These are phyloP conservation scores for Corythornis vintsioides DNA, from an alignment of 2,113 vertebrate species.

Conservation along the genomic window DNA sequence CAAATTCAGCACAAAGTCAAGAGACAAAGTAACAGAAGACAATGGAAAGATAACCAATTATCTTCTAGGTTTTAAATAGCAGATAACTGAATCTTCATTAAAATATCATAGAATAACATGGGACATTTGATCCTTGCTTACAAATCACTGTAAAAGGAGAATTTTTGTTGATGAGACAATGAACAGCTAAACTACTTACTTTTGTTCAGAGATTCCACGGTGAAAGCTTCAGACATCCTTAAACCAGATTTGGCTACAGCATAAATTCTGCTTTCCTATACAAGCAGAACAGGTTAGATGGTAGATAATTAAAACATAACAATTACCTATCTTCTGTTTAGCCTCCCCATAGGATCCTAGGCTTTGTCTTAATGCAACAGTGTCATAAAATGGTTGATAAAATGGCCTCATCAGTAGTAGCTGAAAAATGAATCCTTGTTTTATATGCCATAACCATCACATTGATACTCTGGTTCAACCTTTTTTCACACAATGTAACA, in stretches of 20 bases:
- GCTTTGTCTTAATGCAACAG: neutral
- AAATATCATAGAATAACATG: neutral
- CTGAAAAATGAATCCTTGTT: neutral
- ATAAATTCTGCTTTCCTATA: slow-evolving; percentile 96
- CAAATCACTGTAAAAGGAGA: neutral
- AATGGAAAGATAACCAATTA: neutral
- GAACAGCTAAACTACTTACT: slow-evolving; percentile 77
- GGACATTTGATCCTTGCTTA: neutral
- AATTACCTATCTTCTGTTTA: neutral
- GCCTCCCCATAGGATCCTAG: neutral
- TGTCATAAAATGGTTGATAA: neutral
- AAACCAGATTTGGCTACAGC: slow-evolving; percentile 96
- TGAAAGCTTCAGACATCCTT: slow-evolving; percentile 90
- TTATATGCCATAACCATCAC: neutral
- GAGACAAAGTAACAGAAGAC: neutral
- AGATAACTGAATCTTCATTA: neutral
- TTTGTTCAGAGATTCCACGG: slow-evolving; percentile 82
- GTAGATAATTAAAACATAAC: neutral
- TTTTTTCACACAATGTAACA: neutral
- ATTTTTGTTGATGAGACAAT: neutral
- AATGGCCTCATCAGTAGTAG: neutral
- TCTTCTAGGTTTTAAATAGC: neutral
- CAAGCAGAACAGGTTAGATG: slow-evolving; percentile 53
- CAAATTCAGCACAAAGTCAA: neutral
- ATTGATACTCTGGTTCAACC: neutral